These are phyloP conservation scores for Allygus modestus DNA, from an alignment of 2,888 invertebrate genomes.

Conservation along the genomic window DNA sequence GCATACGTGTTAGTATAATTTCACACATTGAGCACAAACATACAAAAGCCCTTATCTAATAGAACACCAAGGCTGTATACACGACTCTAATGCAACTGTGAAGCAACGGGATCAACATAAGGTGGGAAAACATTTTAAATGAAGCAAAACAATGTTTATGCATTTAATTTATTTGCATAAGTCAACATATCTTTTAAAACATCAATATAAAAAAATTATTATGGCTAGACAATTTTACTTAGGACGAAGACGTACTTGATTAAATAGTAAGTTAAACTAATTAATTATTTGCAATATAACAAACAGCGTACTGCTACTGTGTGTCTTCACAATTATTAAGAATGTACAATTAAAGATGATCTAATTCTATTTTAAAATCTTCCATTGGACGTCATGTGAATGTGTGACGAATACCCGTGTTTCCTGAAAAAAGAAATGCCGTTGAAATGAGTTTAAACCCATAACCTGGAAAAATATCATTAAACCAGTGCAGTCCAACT, in stretches of 20 bases:
- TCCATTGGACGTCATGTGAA: constrained; percentile 33
- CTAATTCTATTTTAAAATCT: constrained; percentile 44
- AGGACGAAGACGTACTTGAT: neutral
- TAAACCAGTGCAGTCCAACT: too few relatives aligned
- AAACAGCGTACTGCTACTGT: neutral
- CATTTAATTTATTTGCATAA: constrained; percentile 14
- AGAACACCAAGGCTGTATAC: too few relatives aligned
- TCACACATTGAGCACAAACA: too few relatives aligned
- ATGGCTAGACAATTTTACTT: constrained; percentile 25
- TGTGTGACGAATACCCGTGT: constrained; percentile 1
- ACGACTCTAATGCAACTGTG: too few relatives aligned
- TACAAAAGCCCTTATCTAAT: too few relatives aligned
- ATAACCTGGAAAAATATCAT: too few relatives aligned
- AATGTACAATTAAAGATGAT: constrained; percentile 24
- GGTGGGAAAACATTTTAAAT: too few relatives aligned
- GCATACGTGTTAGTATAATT: too few relatives aligned
- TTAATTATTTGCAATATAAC: neutral
- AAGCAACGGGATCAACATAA: too few relatives aligned
- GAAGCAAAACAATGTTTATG: neutral
- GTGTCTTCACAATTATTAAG: neutral
- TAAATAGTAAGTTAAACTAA: too few relatives aligned
- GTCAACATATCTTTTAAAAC: constrained; percentile 2
- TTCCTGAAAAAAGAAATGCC: neutral
- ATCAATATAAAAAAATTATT: constrained; percentile 18
- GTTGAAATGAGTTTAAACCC: too few relatives aligned